phyloP scores from a whole-genome alignment of 1,140 invertebrate species.

The Tetramorium simillimum region DNA sequence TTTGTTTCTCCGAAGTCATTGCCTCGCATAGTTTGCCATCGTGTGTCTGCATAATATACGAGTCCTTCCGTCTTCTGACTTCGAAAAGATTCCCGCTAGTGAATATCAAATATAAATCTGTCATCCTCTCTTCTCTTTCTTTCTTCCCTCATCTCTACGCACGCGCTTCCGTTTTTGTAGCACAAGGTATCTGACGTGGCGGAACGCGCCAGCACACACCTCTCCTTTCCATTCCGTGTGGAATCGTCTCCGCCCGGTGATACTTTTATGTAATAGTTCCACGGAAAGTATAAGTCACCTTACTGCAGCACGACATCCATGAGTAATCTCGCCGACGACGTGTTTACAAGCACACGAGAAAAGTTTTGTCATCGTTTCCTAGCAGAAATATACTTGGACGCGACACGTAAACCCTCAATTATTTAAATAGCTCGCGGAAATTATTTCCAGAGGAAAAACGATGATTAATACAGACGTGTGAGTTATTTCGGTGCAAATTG shows the following conservation, averaged over 20 bases:
- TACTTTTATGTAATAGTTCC: slow-evolving; percentile 55
- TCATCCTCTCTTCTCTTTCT: background rate
- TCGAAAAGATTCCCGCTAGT: background rate
- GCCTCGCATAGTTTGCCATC: background rate
- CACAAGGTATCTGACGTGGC: slow-evolving; percentile 7
- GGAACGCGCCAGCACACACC: background rate
- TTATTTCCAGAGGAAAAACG: slow-evolving; percentile 39
- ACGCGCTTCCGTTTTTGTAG: background rate
- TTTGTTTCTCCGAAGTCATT: slow-evolving; percentile 24
- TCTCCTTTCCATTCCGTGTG: background rate
- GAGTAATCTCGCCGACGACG: slow-evolving; percentile 41
- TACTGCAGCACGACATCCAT: slow-evolving; percentile 24
- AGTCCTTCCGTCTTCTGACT: background rate
- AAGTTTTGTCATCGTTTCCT: slow-evolving; percentile 56
- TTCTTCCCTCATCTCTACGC: background rate
- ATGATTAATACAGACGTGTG: slow-evolving; percentile 11
- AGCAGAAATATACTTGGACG: slow-evolving; percentile 37
- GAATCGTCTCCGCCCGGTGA: slow-evolving; percentile 3
- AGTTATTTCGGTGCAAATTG: background rate
- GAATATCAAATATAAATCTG: slow-evolving; percentile 43
- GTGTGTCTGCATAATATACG: slow-evolving; percentile 39
- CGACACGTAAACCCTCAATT: slow-evolving; percentile 49
- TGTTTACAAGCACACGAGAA: slow-evolving; percentile 50
- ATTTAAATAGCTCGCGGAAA: slow-evolving; percentile 3
- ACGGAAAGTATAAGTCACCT: slow-evolving; percentile 47